Conservation (phyloP, 2,888 invertebrate species). For the Meiosimyza platycephala region DNA sequence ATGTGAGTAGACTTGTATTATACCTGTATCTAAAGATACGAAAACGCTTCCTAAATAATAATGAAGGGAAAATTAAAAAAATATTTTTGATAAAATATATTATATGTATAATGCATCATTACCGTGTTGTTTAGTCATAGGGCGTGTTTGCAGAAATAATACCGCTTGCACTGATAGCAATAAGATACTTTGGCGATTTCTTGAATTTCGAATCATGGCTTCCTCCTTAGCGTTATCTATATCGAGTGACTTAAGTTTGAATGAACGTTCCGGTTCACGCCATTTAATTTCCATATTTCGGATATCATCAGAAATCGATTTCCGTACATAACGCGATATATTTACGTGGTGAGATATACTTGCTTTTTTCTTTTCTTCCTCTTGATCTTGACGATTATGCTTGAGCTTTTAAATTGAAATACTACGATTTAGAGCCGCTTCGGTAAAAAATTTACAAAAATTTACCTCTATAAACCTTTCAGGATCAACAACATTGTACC, state of each 20-base stretch:
- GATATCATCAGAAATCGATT: slow-evolving; percentile 49
- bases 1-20: slow-evolving; percentile 84
- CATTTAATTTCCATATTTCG: slow-evolving; percentile 31
- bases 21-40: slow-evolving; percentile 80
- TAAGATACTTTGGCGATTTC: slow-evolving; percentile 52
- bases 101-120: slow-evolving; percentile 44
- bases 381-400: slow-evolving; percentile 39
- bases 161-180: slow-evolving; percentile 75
- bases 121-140: slow-evolving; percentile 68
- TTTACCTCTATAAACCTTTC: slow-evolving; percentile 59
- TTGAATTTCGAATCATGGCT: not conserved
- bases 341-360: slow-evolving; percentile 41
- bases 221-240: slow-evolving; percentile 32
- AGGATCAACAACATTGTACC: slow-evolving; percentile 64
- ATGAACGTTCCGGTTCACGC: not conserved
- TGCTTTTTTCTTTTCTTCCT: slow-evolving; percentile 31
- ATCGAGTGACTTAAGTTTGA: not conserved
- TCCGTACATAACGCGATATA: slow-evolving; percentile 49
- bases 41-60: slow-evolving; percentile 73
- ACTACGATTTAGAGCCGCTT: not conserved
- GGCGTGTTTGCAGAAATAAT: slow-evolving; percentile 75
- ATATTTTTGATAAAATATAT: not conserved
- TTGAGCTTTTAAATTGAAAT: slow-evolving; percentile 44
- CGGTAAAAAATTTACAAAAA: not conserved
- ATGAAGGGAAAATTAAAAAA: not conserved